Conservation (phyloP, 2,113 vertebrate species). For the Corynorhinus townsendii region DNA sequence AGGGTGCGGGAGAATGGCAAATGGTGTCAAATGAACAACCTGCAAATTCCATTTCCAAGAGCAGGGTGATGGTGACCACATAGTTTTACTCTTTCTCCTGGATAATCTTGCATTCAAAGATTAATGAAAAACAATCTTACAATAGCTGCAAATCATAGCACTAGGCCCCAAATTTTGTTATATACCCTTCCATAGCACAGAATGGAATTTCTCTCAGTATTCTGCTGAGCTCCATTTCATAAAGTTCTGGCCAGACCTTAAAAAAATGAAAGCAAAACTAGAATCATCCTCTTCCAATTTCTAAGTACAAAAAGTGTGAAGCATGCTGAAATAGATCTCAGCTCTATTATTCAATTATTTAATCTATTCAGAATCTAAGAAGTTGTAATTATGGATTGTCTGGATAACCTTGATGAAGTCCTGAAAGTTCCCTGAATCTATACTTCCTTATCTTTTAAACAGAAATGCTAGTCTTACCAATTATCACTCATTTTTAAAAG, state of each 20-base stretch:
- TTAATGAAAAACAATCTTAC: not conserved
- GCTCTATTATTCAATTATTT: not conserved
- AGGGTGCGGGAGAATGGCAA: not conserved
- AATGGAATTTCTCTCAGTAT: not conserved
- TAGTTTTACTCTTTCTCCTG: not conserved
- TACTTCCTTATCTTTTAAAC: constrained; percentile 25
- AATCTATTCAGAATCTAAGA: not conserved
- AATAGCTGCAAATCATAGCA: not conserved
- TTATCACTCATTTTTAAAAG: constrained; percentile 49
- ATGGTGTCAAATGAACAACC: not conserved
- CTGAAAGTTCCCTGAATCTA: not conserved
- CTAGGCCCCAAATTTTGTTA: not conserved
- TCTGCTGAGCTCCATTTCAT: not conserved
- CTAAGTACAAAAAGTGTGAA: not conserved
- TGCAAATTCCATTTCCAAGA: constrained; percentile 2
- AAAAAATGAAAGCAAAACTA: not conserved
- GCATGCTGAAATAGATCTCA: not conserved
- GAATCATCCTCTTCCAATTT: not conserved
- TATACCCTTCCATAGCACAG: not conserved
- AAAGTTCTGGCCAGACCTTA: not conserved
- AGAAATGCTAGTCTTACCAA: constrained; percentile 20
- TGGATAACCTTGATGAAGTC: constrained; percentile 8
- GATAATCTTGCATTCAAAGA: not conserved
- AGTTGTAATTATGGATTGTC: not conserved
- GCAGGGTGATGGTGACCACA: not conserved